Evolutionary conservation across 2,888 invertebrate species (phyloP), one percentile per base, ranked within the genome.

Genomic region (Caenorhabditis sp.): DNA sequence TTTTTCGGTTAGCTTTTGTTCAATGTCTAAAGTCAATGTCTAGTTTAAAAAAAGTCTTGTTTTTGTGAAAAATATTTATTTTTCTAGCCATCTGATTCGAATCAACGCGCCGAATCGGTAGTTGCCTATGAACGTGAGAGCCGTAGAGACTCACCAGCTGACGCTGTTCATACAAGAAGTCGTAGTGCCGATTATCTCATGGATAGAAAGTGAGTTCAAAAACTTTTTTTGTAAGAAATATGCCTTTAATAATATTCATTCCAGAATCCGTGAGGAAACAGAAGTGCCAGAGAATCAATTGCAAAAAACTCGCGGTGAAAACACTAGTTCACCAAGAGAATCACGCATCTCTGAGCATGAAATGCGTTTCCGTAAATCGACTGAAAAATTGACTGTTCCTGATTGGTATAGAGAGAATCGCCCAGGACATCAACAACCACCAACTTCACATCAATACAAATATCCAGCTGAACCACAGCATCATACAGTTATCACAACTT

Each of bases 201-300:
- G 84, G 87, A 88, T 73, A 77, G 83, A 66, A 80, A 74, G 87
- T 85, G 27, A 61, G 71, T 20, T 52, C 3, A 7, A 5, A 21
- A 27, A 27, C 17, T n/a, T n/a, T n/a, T n/a, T n/a, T n/a, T n/a
- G n/a, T n/a, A n/a, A n/a, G n/a, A n/a, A n/a, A n/a, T n/a, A n/a
- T n/a, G n/a, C n/a, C n/a, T n/a, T n/a, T n/a, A n/a, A n/a, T n/a
- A n/a, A n/a, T n/a, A 57, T 25, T 64, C 10, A 31, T 31, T 83
- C 53, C 64, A 86, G 86, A 65, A 73, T 76, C n/a, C 83, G 88
- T 20, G 88, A 87, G 64, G 86, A 84, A 54, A 76, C 83, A 0
- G 83, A 81, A 58, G 80, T 85, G 8, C 88, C 88, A 5, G 88
- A 88, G 71, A 88, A 88, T 63, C 82, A 88, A 59, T 82, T 88